Base-by-base conservation (phyloP, 2,888 invertebrate species). In the Leptopilina myrica region DNA sequence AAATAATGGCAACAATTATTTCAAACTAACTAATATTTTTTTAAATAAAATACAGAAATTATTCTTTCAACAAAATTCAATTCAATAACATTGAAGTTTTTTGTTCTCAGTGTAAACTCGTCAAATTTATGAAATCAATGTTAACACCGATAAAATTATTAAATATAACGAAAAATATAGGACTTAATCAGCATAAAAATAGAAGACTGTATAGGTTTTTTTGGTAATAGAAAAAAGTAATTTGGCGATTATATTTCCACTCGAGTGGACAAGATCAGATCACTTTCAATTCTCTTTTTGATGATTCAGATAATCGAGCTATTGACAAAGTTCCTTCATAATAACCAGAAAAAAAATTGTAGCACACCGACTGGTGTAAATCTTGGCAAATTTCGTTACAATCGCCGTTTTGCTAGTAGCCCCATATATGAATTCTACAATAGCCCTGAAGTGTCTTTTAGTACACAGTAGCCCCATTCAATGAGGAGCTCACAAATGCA, bases 401-500 rank as follows among this genome's bases (percentile, higher is more conserved):
- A 87, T 87, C 84, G 85, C 76, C 84, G 85, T 83, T 86, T 84
- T 85, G 82, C 82, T 82, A 76, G 76, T 78, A 78, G 79, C 82
- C 80, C 80, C 77, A 78, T 49, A 49, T 81, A 49, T 81, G 82
- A 83, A 81, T 84, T 83, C 79, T 79, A 88, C 89, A 90, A 89
- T 88, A 85, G 84, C 82, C 76, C 86, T 90, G 86, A 88, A 90
- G 90, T 90, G 89, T 89, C 88, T 90, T 33, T 89, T 88, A 86
- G 86, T 84, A 87, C 85, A 86, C 87, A 87, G 88, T 88, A 89
- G 89, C 87, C 80, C 84, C 83, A 85, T 86, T 89, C 84, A 89
- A 88, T 88, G 83, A 87, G 85, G 33, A 85, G 87, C 85, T 87
- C 86, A 91, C 91, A 91, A 91, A 90, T 90, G 90, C 91, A 85